Conservation (phyloP, 2,113 vertebrate species). For the Petrocephalus zakoni region DNA sequence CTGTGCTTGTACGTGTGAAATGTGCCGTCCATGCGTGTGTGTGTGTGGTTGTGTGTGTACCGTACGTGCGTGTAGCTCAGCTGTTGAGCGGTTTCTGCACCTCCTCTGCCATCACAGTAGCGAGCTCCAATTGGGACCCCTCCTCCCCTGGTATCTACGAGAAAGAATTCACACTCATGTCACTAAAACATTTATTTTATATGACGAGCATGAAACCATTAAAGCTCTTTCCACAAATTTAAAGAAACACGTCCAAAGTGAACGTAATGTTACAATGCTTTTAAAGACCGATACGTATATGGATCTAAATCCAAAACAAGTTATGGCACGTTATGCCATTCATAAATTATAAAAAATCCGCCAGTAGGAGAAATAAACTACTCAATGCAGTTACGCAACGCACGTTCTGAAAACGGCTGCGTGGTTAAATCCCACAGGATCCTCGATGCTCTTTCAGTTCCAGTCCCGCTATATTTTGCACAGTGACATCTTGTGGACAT, state of each 20-base stretch:
- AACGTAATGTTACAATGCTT: neutral
- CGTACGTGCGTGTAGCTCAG: slow-evolving; percentile 29
- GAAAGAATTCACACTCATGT: neutral
- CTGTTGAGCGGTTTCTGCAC: slow-evolving; percentile 47
- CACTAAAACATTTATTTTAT: neutral
- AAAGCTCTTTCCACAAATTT: neutral
- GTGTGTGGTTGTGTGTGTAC: neutral
- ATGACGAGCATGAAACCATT: neutral
- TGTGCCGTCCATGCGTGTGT: neutral
- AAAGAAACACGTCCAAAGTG: neutral
- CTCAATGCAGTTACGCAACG: neutral
- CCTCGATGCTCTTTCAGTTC: neutral
- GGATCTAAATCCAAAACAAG: neutral
- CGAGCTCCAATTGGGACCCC: slow-evolving; percentile 35
- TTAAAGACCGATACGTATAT: neutral
- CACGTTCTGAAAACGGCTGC: neutral
- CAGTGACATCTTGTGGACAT: neutral
- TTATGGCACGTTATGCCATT: neutral
- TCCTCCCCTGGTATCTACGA: slow-evolving; percentile 58
- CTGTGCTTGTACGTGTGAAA: neutral
- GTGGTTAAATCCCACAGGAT: neutral
- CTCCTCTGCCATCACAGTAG: slow-evolving; percentile 45
- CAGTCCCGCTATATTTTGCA: neutral
- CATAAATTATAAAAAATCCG: neutral
- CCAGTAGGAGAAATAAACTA: neutral